Conservation (phyloP, 2,113 vertebrate species). For the Crotophaga sulcirostris region DNA sequence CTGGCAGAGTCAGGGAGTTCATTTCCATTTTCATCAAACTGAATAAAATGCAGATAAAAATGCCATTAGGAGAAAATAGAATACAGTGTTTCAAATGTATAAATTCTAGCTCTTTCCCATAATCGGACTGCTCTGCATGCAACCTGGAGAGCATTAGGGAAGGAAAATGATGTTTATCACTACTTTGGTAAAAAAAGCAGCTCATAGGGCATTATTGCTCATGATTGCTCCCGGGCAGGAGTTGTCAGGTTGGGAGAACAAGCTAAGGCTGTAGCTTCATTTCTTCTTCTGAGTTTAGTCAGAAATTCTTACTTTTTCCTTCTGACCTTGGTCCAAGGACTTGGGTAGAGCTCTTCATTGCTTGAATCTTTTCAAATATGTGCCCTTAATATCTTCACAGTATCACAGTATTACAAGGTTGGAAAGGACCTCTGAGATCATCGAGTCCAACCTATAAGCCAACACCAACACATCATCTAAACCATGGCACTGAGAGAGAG, state of each 20-base stretch:
- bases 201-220: neutral
- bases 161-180: neutral
- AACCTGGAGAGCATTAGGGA: neutral
- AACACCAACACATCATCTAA: too few species aligned
- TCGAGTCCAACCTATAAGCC: too few species aligned
- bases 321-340: neutral
- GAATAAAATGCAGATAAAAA: constrained; percentile 8
- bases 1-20: neutral
- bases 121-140: neutral
- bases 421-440: too few species aligned
- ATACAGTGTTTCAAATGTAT: neutral
- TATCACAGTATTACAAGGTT: too few species aligned
- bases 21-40: neutral
- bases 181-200: neutral
- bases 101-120: neutral
- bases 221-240: neutral
- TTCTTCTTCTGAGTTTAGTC: neutral
- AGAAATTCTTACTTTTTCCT: neutral
- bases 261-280: neutral
- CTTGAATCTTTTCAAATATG: neutral
- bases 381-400: too few species aligned
- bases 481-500: too few species aligned
- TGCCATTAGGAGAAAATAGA: neutral
- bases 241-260: neutral
- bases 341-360: neutral